Conservation (phyloP, 2,113 vertebrate genomes). For the Pluvialis apricaria region DNA sequence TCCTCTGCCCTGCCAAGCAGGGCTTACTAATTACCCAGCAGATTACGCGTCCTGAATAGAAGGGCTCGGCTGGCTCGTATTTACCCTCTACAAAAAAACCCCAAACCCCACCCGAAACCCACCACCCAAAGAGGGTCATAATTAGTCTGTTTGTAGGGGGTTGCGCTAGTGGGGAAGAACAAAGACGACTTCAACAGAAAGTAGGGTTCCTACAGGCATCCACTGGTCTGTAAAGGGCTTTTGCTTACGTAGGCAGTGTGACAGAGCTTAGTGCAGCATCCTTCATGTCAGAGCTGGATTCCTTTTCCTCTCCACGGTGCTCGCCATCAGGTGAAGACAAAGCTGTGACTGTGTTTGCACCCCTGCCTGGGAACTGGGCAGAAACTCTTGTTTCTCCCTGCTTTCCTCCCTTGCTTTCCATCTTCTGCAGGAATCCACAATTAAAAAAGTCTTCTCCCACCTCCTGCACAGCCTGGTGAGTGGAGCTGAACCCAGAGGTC, state of each 20-base stretch:
- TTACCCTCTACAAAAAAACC: not conserved
- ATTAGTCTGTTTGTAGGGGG: too few species aligned
- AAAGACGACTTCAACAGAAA: not conserved
- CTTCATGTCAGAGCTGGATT: not conserved
- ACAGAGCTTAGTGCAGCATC: not conserved
- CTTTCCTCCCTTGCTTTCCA: not conserved
- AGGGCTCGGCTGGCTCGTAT: not conserved
- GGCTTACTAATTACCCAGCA: not conserved
- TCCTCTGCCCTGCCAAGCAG: not conserved
- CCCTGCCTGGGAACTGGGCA: not conserved
- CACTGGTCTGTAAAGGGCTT: not conserved
- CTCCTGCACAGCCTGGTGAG: not conserved
- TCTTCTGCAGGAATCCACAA: not conserved
- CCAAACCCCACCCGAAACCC: too few species aligned
- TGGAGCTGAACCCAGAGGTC: not conserved
- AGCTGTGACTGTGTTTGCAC: not conserved
- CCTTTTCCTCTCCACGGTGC: not conserved
- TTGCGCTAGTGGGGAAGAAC: not conserved
- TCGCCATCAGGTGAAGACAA: not conserved
- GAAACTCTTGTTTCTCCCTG: not conserved
- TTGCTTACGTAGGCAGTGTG: not conserved
- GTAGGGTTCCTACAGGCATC: not conserved
- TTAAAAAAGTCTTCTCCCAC: not conserved
- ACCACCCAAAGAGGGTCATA: not conserved
- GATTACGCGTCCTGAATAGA: not conserved